Conservation (phyloP, 1,140 invertebrate species). For the Drosophila bifasciata region DNA sequence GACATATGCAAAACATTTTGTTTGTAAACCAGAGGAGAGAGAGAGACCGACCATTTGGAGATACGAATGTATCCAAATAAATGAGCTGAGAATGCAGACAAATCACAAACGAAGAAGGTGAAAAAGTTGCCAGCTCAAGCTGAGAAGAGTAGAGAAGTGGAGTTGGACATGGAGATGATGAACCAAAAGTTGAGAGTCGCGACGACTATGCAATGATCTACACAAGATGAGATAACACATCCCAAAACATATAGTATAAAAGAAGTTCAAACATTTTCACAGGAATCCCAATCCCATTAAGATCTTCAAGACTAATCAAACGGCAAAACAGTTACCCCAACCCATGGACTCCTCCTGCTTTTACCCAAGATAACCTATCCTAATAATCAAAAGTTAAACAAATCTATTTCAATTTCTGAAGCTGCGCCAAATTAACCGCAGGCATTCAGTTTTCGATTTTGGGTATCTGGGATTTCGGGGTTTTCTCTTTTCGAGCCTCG, state of each 20-base stretch:
- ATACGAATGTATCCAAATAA: constrained; percentile 46
- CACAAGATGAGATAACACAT: neutral
- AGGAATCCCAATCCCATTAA: too few species aligned
- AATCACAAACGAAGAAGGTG: constrained; percentile 65
- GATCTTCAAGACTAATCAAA: too few species aligned
- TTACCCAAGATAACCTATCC: neutral
- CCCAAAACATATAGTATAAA: too few species aligned
- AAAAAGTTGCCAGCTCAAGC: constrained; percentile 52
- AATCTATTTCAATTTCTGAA: constrained; percentile 75
- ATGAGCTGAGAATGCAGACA: constrained; percentile 73
- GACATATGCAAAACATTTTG: constrained; percentile 80
- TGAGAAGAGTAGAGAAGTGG: neutral
- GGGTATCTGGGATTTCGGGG: neutral
- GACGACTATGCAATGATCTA: constrained; percentile 13
- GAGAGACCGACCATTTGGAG: constrained; percentile 3
- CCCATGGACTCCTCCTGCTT: neutral
- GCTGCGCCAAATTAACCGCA: constrained; percentile 79
- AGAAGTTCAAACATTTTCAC: neutral
- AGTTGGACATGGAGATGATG: too few species aligned
- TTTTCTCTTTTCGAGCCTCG: constrained; percentile 42
- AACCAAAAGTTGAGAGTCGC: neutral
- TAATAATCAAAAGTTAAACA: constrained; percentile 54
- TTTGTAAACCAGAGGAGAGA: constrained; percentile 35
- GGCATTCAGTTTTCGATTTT: constrained; percentile 57
- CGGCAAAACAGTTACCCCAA: neutral